phyloP scores from a whole-genome alignment of 1,140 invertebrate species.

The Mercenaria mercenaria region DNA sequence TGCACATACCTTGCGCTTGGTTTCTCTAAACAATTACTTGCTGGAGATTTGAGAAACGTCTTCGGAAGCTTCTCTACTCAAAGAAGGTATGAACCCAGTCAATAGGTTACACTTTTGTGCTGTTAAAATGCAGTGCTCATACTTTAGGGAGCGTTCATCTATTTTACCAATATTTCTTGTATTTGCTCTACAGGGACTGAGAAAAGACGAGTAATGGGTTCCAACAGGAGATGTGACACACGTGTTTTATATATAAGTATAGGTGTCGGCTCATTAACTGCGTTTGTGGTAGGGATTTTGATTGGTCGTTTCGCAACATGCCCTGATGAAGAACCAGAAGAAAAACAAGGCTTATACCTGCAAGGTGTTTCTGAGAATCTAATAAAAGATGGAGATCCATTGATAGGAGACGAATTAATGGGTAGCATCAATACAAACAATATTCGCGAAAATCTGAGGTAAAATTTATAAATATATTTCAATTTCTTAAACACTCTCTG shows the following conservation, averaged over 20 bases:
- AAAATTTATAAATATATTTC: conserved; percentile 5
- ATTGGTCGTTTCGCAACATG: conserved; percentile 22
- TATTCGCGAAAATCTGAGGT: conserved; percentile 75
- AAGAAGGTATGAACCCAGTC: no score
- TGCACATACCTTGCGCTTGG: no score
- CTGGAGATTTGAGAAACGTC: no score
- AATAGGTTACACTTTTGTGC: no score
- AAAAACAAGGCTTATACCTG: neutral
- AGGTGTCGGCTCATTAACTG: neutral
- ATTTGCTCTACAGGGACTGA: no score
- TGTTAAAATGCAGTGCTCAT: no score
- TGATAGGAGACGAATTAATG: conserved; percentile 52
- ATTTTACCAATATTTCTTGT: no score
- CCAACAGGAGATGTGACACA: neutral
- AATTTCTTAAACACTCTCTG: neutral
- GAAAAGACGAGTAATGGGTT: no score
- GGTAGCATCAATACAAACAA: conserved; percentile 62
- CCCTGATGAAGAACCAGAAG: conserved; percentile 1
- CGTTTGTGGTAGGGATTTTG: conserved; percentile 42
- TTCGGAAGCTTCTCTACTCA: no score
- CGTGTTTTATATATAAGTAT: neutral
- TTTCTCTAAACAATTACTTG: no score
- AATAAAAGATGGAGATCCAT: conserved; percentile 38
- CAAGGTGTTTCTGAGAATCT: conserved; percentile 1
- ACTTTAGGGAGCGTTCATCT: no score